These are phyloP conservation scores for Cataglyphis albicans DNA, from an alignment of 2,888 invertebrate genomes.

Conservation along the genomic window DNA sequence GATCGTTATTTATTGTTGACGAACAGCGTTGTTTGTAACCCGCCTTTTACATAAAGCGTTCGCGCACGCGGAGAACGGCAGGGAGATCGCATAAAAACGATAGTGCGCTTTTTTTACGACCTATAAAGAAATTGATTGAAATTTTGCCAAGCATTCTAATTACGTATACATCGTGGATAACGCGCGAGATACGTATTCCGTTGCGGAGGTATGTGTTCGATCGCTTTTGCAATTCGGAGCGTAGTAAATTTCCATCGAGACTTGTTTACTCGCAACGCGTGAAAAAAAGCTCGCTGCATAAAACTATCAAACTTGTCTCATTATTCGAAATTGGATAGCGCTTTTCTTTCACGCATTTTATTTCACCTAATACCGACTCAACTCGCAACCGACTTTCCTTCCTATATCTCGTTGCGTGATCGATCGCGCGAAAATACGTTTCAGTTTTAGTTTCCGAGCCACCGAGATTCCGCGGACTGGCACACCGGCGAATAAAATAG, in stretches of 20 bases:
- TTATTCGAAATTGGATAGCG: constrained; percentile 9
- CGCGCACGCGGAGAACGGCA: not conserved
- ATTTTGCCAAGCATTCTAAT: constrained; percentile 40
- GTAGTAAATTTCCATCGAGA: constrained; percentile 2
- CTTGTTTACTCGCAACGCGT: not conserved
- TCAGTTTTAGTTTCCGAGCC: constrained; percentile 40
- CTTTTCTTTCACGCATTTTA: not conserved
- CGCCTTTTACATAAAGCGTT: not conserved
- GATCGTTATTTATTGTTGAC: constrained; percentile 57
- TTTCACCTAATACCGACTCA: not conserved
- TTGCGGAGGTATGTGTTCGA: not conserved
- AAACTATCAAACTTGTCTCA: constrained; percentile 20
- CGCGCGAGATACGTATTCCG: not conserved
- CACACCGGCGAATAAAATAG: constrained; percentile 57
- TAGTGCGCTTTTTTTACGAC: constrained; percentile 16
- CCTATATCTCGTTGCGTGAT: constrained; percentile 17
- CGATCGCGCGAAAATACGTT: constrained; percentile 48
- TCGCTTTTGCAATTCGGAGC: not conserved
- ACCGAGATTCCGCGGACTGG: constrained; percentile 21
- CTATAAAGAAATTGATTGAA: constrained; percentile 45
- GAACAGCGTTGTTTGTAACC: constrained; percentile 40
- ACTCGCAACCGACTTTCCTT: not conserved
- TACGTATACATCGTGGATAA: not conserved
- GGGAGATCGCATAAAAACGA: not conserved
- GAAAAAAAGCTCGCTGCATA: constrained; percentile 5